Evolutionary conservation across 2,797 vertebrate genomes (phyloP).

Genomic region (Columba guinea): DNA sequence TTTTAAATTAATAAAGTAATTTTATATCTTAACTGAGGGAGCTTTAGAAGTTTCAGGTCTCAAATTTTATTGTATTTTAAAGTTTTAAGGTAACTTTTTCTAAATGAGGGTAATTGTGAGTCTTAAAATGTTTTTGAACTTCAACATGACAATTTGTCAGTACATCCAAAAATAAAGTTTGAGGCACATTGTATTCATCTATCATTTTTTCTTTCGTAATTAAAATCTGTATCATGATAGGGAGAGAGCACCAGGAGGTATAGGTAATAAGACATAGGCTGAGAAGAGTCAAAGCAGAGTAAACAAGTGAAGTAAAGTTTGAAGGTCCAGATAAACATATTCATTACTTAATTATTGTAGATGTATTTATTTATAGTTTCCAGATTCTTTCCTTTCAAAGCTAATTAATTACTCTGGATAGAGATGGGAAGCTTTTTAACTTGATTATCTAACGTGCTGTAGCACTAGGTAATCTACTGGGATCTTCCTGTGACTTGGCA

Average conservation of each 20-base stretch:
- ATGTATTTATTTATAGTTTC: background rate
- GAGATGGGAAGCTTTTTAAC: background rate
- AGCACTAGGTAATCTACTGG: background rate
- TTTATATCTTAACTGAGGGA: background rate
- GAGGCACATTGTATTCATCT: rapidly evolving
- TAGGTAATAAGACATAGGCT: background rate
- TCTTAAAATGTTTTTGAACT: background rate
- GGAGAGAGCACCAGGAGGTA: background rate
- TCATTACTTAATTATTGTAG: background rate
- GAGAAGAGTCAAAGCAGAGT: background rate
- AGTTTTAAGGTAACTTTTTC: background rate
- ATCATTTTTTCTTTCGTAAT: background rate
- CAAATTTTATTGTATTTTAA: background rate
- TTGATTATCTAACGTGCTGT: background rate
- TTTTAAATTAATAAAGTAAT: background rate
- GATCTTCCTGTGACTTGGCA: background rate
- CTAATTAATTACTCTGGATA: background rate
- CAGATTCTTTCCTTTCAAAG: background rate
- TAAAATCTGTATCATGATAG: background rate
- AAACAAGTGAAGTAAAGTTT: background rate
- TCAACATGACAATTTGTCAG: background rate
- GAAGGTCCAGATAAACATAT: background rate
- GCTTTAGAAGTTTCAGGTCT: background rate
- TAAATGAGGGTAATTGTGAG: background rate
- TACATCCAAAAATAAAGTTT: background rate